phyloP scores from a whole-genome alignment of 2,797 vertebrate genomes.

The Spheniscus humboldti region DNA sequence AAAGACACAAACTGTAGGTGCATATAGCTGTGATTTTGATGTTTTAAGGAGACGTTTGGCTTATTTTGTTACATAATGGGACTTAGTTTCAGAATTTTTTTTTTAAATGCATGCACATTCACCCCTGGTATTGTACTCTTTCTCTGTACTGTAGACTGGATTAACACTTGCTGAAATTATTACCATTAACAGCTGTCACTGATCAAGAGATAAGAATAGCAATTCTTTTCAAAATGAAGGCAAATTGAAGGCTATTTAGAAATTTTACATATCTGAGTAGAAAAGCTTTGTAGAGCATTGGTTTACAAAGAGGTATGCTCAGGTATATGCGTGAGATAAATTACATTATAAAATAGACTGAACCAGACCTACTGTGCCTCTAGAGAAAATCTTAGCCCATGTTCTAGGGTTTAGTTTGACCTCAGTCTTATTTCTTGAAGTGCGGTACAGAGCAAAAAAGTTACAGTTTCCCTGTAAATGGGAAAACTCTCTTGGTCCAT shows the following conservation, averaged over 20 bases:
- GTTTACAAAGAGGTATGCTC: neutral
- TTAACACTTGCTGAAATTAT: neutral
- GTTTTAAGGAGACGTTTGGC: neutral
- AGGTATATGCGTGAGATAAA: neutral
- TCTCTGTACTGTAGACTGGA: neutral
- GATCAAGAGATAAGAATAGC: neutral
- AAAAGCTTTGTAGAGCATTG: neutral
- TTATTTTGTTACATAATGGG: neutral
- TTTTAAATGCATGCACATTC: neutral
- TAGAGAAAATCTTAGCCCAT: neutral
- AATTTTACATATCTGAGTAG: neutral
- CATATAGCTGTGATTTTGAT: neutral
- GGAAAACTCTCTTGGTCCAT: neutral
- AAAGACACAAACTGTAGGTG: neutral
- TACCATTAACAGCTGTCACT: neutral
- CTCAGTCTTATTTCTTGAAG: neutral
- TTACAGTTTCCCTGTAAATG: neutral
- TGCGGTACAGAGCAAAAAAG: neutral
- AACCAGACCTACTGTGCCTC: neutral
- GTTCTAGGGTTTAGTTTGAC: neutral
- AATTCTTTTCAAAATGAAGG: neutral
- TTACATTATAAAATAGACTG: neutral
- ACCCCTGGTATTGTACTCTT: neutral
- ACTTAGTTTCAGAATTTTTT: neutral
- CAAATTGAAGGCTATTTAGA: neutral